Conservation (phyloP, 2,113 vertebrate genomes). For the Nothoprocta pentlandii region DNA sequence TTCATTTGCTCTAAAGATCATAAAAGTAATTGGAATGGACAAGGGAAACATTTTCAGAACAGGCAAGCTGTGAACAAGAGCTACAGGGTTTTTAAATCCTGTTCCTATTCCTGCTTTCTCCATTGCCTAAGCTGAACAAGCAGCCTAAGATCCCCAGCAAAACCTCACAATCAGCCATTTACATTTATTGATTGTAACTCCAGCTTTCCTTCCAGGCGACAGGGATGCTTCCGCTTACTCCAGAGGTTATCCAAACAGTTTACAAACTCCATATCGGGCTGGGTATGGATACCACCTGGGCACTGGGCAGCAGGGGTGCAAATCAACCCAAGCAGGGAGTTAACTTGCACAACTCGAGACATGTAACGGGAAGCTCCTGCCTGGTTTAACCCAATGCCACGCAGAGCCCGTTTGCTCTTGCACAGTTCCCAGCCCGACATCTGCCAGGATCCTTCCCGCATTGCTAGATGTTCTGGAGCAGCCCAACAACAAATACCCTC, state of each 20-base stretch:
- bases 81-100: neutral
- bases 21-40: neutral
- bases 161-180: neutral
- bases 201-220: neutral
- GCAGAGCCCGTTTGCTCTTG: neutral
- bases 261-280: neutral
- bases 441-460: neutral
- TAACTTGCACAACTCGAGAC: neutral
- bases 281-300: neutral
- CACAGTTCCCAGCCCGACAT: fast-evolving
- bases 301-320: fast-evolving
- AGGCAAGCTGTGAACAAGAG: neutral
- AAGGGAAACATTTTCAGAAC: neutral
- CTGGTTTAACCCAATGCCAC: fast-evolving
- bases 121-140: neutral
- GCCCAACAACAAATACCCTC: neutral
- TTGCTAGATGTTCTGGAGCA: neutral
- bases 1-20: neutral
- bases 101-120: neutral
- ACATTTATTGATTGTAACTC: neutral
- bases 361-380: neutral
- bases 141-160: neutral
- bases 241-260: neutral
- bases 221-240: neutral
- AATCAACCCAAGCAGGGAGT: neutral